Percentiles rank a stretch among this genome's conserved stretches.
Evolutionary conservation across 2,797 vertebrate genomes (phyloP).

Genomic region (Danio choprae): DNA sequence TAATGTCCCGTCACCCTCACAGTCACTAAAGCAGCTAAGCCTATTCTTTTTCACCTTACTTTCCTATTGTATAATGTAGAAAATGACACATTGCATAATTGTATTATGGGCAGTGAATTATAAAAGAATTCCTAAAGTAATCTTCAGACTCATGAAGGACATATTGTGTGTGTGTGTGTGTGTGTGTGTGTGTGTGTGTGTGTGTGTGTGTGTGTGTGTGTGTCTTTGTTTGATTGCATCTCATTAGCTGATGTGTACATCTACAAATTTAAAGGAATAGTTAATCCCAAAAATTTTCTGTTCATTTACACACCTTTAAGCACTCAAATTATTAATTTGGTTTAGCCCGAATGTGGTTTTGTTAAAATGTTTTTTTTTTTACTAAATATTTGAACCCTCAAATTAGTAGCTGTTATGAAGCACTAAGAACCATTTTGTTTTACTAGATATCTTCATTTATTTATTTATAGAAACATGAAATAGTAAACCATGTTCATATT

Average conservation of each 20-base stretch:
- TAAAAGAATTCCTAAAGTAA: conserved; percentile 13
- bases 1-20: conserved; percentile 45
- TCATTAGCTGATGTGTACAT: background rate
- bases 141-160: conserved; percentile 19
- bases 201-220: background rate
- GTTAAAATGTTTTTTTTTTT: too few relatives aligned
- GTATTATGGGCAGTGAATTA: conserved; percentile 3
- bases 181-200: too few relatives aligned
- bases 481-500: background rate
- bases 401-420: too few relatives aligned
- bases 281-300: too few relatives aligned
- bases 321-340: too few relatives aligned
- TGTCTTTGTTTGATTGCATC: background rate
- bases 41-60: conserved; percentile 27
- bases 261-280: background rate
- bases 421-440: too few relatives aligned
- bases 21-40: conserved; percentile 35
- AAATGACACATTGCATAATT: conserved; percentile 29
- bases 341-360: too few relatives aligned
- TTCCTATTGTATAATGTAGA: conserved; percentile 26
- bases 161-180: too few relatives aligned
- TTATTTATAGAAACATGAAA: background rate
- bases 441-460: too few relatives aligned
- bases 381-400: too few relatives aligned
- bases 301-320: too few relatives aligned